phyloP scores from a whole-genome alignment of 2,888 invertebrate species.

The Bellardia bayeri region DNA sequence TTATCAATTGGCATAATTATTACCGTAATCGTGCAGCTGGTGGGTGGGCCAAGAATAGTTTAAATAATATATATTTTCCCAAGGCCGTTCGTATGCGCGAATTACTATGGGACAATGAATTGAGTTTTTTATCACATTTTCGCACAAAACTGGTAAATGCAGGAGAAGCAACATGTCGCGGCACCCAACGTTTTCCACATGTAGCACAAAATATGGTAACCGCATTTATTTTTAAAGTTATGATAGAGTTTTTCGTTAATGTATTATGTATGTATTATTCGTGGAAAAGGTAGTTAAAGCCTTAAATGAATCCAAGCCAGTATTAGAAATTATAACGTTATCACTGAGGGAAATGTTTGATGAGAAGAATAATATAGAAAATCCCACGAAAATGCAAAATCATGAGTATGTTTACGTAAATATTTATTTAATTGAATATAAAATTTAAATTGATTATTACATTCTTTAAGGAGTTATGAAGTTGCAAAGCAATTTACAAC shows the following conservation, averaged over 20 bases:
- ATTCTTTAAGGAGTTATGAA: slow-evolving; percentile 7
- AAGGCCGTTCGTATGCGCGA: slow-evolving; percentile 74
- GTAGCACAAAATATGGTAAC: slow-evolving; percentile 68
- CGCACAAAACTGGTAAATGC: slow-evolving; percentile 63
- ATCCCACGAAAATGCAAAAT: slow-evolving; percentile 51
- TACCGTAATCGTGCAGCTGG: slow-evolving; percentile 68
- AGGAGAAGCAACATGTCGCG: slow-evolving; percentile 65
- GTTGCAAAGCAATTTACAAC: slow-evolving; percentile 53
- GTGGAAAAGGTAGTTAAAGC: slow-evolving; percentile 10
- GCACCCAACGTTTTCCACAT: slow-evolving; percentile 59
- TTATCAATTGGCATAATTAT: slow-evolving; percentile 71
- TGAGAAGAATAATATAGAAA: slow-evolving; percentile 39
- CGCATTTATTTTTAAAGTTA: no score
- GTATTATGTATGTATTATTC: neutral
- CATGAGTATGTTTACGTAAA: slow-evolving; percentile 21
- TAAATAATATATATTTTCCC: slow-evolving; percentile 45
- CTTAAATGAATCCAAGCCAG: slow-evolving; percentile 20
- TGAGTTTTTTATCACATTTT: slow-evolving; percentile 70
- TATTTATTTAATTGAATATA: neutral
- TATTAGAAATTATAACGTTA: slow-evolving; percentile 50
- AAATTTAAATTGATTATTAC: neutral
- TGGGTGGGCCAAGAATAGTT: slow-evolving; percentile 44
- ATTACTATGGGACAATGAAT: slow-evolving; percentile 74
- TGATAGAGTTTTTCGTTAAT: neutral
- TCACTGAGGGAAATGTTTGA: slow-evolving; percentile 58